A percentile compares a stretch with the other conserved stretches of the same genome.
Evolutionary conservation across 1,140 invertebrate species (phyloP).

Genomic region (Drosophila dunni): DNA sequence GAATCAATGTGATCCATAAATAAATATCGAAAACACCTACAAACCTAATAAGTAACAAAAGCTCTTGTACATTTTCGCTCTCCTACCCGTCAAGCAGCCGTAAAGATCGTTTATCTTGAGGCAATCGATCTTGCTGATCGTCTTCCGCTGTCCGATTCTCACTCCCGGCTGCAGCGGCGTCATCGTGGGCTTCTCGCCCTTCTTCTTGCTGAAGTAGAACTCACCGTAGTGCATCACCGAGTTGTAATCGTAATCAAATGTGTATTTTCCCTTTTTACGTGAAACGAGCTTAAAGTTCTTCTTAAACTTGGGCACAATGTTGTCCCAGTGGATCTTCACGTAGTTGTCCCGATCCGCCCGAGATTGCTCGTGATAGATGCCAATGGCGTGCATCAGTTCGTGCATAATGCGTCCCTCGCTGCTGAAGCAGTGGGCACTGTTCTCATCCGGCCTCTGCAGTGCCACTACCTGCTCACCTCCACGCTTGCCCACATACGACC

Average conservation of each 20-base stretch:
- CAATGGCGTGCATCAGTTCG: slow-evolving; percentile 93
- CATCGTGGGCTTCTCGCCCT: slow-evolving; percentile 85
- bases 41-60: slow-evolving; percentile 87
- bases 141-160: slow-evolving; percentile 88
- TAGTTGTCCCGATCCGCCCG: slow-evolving; percentile 91
- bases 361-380: slow-evolving; percentile 95
- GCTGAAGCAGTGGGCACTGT: slow-evolving; percentile 87
- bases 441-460: slow-evolving; percentile 87
- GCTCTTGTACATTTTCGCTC: slow-evolving; percentile 87
- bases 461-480: slow-evolving; percentile 85
- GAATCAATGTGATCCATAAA: slow-evolving; percentile 83
- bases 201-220: slow-evolving; percentile 85
- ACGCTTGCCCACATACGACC: slow-evolving; percentile 90
- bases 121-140: slow-evolving; percentile 89
- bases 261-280: slow-evolving; percentile 89
- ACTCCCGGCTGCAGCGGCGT: slow-evolving; percentile 85
- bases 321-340: slow-evolving; percentile 90
- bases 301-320: slow-evolving; percentile 88
- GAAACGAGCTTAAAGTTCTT: slow-evolving; percentile 89
- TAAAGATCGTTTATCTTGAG: slow-evolving; percentile 90
- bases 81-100: slow-evolving; percentile 86
- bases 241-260: slow-evolving; percentile 89
- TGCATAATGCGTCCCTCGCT: slow-evolving; percentile 92
- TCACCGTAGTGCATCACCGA: slow-evolving; percentile 91
- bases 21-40: slow-evolving; percentile 58